phyloP scores from a whole-genome alignment of 2,888 invertebrate genomes.

The Gnatocerus cornutus region DNA sequence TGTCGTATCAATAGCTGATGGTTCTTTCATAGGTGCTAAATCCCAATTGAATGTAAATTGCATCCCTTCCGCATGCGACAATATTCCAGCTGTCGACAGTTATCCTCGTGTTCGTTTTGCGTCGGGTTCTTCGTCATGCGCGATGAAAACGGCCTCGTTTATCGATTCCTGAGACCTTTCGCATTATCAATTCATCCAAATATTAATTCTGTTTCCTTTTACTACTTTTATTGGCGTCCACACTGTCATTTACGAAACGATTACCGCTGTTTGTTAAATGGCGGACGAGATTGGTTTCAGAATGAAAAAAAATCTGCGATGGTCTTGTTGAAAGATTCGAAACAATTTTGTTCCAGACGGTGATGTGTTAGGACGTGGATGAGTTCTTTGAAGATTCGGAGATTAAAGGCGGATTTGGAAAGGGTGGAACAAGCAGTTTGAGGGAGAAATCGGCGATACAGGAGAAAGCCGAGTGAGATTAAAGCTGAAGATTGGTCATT shows the following conservation, averaged over 20 bases:
- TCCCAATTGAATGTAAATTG: too few relatives aligned
- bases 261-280: neutral
- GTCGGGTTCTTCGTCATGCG: conserved; percentile 30
- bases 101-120: conserved; percentile 17
- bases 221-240: conserved; percentile 10
- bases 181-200: conserved; percentile 16
- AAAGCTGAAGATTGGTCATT: too few relatives aligned
- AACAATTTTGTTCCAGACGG: too few relatives aligned
- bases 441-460: too few relatives aligned
- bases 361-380: too few relatives aligned
- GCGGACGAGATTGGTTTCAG: neutral
- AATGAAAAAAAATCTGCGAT: neutral
- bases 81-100: conserved; percentile 22
- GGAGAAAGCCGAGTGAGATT: too few relatives aligned
- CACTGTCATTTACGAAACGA: conserved; percentile 16
- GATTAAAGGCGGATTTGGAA: too few relatives aligned
- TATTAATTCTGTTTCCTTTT: conserved; percentile 11
- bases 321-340: neutral
- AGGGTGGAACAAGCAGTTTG: too few relatives aligned
- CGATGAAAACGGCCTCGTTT: conserved; percentile 22
- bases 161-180: conserved; percentile 19
- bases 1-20: too few relatives aligned
- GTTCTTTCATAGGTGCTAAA: too few relatives aligned
- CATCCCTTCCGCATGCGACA: conserved; percentile 26
- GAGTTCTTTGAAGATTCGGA: too few relatives aligned